Evolutionary conservation across 2,888 invertebrate species (phyloP), one percentile per base, ranked within the genome.

Genomic region (Hirtodrosophila alboralis): DNA sequence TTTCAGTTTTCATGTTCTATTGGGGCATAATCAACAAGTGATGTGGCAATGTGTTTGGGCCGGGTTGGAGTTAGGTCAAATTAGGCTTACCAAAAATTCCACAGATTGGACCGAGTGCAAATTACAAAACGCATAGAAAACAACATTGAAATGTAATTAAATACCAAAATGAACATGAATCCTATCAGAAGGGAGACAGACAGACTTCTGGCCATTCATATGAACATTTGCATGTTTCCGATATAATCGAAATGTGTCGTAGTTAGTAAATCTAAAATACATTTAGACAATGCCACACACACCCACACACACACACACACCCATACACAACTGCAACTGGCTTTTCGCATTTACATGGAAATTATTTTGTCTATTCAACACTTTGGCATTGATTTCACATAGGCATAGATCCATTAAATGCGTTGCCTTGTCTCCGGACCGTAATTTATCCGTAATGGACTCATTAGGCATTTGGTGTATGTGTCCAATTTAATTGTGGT

Each of bases 61-160:
- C 9, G 13, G 10, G 3, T 3, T n/a, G 18, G 13, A 28, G 36
- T 8, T 10, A 33, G 12, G 18, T 43, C 34, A 47, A 56, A 45
- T 18, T 27, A 18, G 28, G 38, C 47, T 33, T 45, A 37, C 43
- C 43, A 40, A 38, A 59, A 47, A 56, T 59, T 41, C 59, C 61
- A 37, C 48, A 60, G 40, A 49, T n/a, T 51, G 44, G 58, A 43
- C 47, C 45, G 47, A 61, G 37, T 49, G 45, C 54, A 73, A 70
- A 76, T 68, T 70, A 73, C 57, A 44, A 37, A 34, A 28, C 30
- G 12, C 18, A 52, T 26, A 26, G 40, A 63, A 43, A 56, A 65
- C 75, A 72, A 75, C 79, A 84, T 84, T 77, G 71, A 83, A 83
- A 75, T 84, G 83, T 72, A 84, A 84, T 84, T 86, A 84, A 81